Base-by-base conservation (phyloP, 1,140 invertebrate species). In the Drosophila rhopaloa region DNA sequence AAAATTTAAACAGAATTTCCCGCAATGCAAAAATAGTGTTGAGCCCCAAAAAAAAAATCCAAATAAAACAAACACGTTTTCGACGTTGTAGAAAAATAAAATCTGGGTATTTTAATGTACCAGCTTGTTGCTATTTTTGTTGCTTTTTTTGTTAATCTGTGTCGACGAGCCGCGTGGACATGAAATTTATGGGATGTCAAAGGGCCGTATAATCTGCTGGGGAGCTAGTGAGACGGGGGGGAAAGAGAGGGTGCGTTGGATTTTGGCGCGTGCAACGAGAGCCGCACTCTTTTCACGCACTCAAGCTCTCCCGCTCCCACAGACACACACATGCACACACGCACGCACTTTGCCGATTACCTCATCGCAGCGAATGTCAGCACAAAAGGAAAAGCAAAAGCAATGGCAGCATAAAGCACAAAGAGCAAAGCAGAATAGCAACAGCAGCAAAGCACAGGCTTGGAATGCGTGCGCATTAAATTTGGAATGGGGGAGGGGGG, bases 161-260 rank as follows among this genome's bases (percentile, higher is more conserved):
- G 70, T 79, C 76, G 76, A 79, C 51, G 79, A 78, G 72, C 83
- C 55, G 74, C 68, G 67, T 84, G 84, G 77, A 84, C 84, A 77
- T 80, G 57, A 84, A 89, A 89, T 89, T 89, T 89, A 89, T 89
- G 85, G 77, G 84, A 89, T 89, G 84, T 89, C 84, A 89, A 89
- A 89, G 84, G 84, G 84, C 85, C 81, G 9, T 51, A 84, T 81
- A 89, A 89, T 81, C 84, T 89, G 60, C 44, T 50, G 62, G 40
- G 54, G 37, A 81, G 32, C 16, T 27, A 37, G 63, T 29, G 57
- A 46, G 43, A 29, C 19, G 72, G 41, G 44, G 44, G 46, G 29
- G 7, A 11, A 5, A 38, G 24, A 50, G 29, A 46, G 54, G 41
- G 67, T 46, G 47, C 60, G 41, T 44, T 55, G 57, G 41, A 66